Percentiles rank a stretch among this genome's conserved stretches.
phyloP scores from a whole-genome alignment of 2,113 vertebrate species.

The Forbesichthys agassizii region DNA sequence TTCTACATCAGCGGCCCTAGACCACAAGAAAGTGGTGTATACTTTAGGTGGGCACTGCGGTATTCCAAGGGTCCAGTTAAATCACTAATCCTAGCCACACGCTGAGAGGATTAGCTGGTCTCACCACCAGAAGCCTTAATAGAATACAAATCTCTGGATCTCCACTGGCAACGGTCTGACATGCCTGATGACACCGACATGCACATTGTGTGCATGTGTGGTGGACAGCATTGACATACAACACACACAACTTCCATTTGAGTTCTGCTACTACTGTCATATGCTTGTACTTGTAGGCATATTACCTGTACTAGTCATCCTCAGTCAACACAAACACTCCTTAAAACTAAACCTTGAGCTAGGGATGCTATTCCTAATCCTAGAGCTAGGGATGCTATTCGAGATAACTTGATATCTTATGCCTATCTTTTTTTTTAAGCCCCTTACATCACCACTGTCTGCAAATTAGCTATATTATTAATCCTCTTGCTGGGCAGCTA shows the following conservation, averaged over 20 bases:
- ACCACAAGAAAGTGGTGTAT: neutral
- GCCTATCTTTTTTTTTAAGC: neutral
- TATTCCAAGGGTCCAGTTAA: conserved; percentile 29
- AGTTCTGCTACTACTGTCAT: neutral
- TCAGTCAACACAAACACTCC: neutral
- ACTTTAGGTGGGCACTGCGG: neutral
- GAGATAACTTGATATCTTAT: neutral
- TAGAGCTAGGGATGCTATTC: neutral
- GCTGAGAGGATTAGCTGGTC: conserved; percentile 50
- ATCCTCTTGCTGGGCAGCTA: conserved; percentile 47
- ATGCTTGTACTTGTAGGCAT: neutral
- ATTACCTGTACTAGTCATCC: neutral
- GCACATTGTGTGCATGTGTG: neutral
- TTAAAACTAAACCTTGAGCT: neutral
- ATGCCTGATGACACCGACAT: neutral
- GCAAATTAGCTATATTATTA: conserved; percentile 61
- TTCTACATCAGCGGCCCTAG: no score
- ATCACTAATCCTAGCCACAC: conserved; percentile 49
- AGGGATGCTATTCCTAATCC: neutral
- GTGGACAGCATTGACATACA: neutral
- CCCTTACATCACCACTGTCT: neutral
- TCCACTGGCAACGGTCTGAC: neutral
- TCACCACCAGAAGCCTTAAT: neutral
- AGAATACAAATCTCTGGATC: neutral
- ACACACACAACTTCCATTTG: neutral